A percentile compares a stretch with the other conserved stretches of the same genome.
Conservation (phyloP, 2,797 vertebrate species). For the Coccyzus lansbergi region DNA sequence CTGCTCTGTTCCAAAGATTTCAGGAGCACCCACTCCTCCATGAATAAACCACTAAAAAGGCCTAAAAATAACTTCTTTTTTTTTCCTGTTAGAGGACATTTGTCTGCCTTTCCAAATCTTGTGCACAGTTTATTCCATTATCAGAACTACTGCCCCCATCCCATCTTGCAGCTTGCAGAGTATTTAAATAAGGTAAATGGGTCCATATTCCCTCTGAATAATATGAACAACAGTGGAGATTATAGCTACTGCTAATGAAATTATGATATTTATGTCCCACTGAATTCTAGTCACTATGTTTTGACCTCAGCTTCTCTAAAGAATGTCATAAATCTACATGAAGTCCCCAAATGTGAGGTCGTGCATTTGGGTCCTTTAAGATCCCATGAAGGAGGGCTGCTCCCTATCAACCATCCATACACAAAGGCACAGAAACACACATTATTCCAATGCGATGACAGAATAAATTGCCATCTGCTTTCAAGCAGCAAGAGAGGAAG, state of each 20-base stretch:
- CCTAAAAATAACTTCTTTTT: not conserved
- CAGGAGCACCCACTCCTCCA: not conserved
- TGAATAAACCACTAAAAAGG: not conserved
- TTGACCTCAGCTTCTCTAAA: not conserved
- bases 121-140: not conserved
- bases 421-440: not conserved
- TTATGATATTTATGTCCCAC: constrained; percentile 16
- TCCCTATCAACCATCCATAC: not conserved
- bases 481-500: not conserved
- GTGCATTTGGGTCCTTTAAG: constrained; percentile 13
- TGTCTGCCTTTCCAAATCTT: not conserved
- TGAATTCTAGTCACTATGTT: constrained; percentile 19
- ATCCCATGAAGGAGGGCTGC: constrained; percentile 16
- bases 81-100: not conserved
- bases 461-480: constrained; percentile 42
- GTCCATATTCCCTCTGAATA: not conserved
- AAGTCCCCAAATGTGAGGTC: not conserved
- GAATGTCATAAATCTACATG: constrained; percentile 8
- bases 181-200: not conserved
- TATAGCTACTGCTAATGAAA: constrained; percentile 40
- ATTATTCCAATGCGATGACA: not conserved
- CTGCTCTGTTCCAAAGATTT: not conserved
- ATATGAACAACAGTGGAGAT: not conserved
- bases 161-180: not conserved
- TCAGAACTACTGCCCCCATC: not conserved